phyloP scores from a whole-genome alignment of 1,140 invertebrate species.

The Grapholita molesta region DNA sequence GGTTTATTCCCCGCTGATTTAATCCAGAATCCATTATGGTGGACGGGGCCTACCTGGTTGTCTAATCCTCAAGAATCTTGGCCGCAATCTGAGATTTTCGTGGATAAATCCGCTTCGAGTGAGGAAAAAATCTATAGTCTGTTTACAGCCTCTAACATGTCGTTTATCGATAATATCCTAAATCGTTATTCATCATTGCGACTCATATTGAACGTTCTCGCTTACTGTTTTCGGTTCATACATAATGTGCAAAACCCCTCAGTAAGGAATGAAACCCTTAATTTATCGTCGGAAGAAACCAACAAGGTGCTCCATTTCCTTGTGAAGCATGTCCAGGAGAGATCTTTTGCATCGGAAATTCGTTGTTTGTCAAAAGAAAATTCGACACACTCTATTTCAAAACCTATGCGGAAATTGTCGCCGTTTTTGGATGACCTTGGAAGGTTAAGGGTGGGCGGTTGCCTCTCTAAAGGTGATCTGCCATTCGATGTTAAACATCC shows the following conservation, averaged over 20 bases:
- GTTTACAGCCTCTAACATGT: not conserved
- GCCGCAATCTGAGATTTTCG: not conserved
- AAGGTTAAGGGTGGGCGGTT: constrained; percentile 18
- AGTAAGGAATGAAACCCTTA: no score
- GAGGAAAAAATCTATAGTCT: not conserved
- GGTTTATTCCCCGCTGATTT: constrained; percentile 25
- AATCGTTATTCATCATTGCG: not conserved
- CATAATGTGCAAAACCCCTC: not conserved
- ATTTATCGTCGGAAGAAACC: no score
- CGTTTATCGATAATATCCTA: not conserved
- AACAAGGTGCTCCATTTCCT: not conserved
- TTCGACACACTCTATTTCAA: not conserved
- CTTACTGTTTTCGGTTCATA: not conserved
- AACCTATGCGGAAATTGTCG: not conserved
- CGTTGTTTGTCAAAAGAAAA: not conserved
- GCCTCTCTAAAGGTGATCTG: not conserved
- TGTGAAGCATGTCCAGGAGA: not conserved
- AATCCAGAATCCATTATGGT: constrained; percentile 23
- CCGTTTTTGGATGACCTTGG: constrained; percentile 8
- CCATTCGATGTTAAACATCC: not conserved
- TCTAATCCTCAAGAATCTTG: not conserved
- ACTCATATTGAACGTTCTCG: not conserved
- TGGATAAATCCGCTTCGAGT: no score
- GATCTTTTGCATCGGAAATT: not conserved
- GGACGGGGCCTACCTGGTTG: not conserved